Percentiles rank a stretch among this genome's conserved stretches.
These are phyloP conservation scores for Mesocricetus auratus DNA, from an alignment of 2,113 vertebrate species.

Conservation along the genomic window DNA sequence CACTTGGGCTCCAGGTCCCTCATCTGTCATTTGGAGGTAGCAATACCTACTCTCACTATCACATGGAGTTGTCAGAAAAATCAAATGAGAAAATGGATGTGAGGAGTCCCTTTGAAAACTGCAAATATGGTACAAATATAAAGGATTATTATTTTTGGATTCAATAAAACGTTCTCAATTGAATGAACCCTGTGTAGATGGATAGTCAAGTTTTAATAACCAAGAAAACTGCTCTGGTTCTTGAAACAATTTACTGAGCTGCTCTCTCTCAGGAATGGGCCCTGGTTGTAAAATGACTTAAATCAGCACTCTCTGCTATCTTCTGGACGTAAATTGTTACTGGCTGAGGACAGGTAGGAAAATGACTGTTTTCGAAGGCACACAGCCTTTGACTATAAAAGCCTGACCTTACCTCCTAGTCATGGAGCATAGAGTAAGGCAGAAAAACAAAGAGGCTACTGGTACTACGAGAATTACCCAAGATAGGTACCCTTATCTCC, in stretches of 20 bases:
- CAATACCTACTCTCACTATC: conserved; percentile 13
- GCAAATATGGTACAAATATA: conserved; percentile 72
- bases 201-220: conserved; percentile 78
- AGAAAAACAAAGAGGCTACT: conserved; percentile 16
- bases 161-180: conserved; percentile 71
- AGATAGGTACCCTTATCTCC: neutral
- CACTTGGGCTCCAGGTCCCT: neutral
- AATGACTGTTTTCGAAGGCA: conserved; percentile 72
- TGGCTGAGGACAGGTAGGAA: neutral
- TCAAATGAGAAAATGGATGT: conserved; percentile 55
- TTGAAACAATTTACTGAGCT: conserved; percentile 67
- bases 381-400: conserved; percentile 51
- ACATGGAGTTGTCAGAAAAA: conserved; percentile 37
- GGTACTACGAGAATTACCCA: conserved; percentile 18
- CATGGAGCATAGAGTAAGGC: neutral
- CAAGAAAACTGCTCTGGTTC: conserved; percentile 77
- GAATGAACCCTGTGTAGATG: conserved; percentile 66
- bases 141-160: conserved; percentile 78
- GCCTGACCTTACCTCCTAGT: conserved; percentile 49
- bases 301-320: conserved; percentile 61
- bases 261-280: conserved; percentile 55
- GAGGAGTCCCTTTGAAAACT: conserved; percentile 60
- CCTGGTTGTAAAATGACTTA: conserved; percentile 71
- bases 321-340: conserved; percentile 65
- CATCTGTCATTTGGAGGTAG: conserved; percentile 31